Conservation (phyloP, 2,797 vertebrate species). For the Acanthornis magna region DNA sequence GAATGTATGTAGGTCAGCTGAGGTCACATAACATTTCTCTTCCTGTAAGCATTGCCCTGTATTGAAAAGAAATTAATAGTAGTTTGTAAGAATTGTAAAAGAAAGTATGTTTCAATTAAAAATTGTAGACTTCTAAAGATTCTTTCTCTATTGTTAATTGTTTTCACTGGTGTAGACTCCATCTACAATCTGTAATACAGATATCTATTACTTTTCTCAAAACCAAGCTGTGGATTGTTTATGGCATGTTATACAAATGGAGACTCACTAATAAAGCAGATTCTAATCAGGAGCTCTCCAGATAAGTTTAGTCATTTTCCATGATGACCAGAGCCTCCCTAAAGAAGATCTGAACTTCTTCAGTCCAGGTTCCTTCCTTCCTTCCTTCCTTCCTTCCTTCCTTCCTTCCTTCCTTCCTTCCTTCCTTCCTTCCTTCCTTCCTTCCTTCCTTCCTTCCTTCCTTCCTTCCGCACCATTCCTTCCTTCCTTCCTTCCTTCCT, state of each 20-base stretch:
- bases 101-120: not conserved
- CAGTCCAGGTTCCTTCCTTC: not conserved
- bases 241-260: not conserved
- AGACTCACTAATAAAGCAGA: not conserved
- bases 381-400: too few species aligned
- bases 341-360: not conserved
- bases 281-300: not conserved
- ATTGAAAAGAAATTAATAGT: slow-evolving; percentile 17
- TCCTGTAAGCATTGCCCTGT: not conserved
- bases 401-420: too few species aligned
- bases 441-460: too few species aligned
- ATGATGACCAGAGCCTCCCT: not conserved
- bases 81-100: not conserved
- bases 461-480: too few species aligned
- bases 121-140: not conserved
- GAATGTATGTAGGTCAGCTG: not conserved
- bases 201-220: not conserved
- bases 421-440: too few species aligned
- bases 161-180: not conserved
- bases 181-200: not conserved
- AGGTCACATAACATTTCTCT: not conserved
- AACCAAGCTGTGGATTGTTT: not conserved
- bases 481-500: too few species aligned
- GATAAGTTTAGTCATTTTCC: not conserved
- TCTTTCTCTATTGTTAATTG: not conserved